A percentile compares a stretch with the other conserved stretches of the same genome.
Evolutionary conservation across 2,113 vertebrate species (phyloP).

Genomic region (Psophia crepitans): DNA sequence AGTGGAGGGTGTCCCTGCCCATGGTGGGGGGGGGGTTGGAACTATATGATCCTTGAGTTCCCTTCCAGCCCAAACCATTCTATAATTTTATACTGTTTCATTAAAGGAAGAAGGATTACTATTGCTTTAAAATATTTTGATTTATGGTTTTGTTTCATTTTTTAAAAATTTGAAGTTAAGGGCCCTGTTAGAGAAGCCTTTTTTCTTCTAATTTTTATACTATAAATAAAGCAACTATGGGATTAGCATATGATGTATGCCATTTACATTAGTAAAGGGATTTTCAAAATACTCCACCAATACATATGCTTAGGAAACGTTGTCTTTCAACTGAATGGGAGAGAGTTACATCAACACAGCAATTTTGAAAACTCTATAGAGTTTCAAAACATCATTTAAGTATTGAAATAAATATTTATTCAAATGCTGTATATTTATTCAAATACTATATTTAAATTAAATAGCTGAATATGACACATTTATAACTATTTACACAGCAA

Average conservation of each 20-base stretch:
- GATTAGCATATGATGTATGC: not conserved
- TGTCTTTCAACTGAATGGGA: not conserved
- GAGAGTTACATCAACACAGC: not conserved
- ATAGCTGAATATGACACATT: not conserved
- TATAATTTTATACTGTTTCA: too few species aligned
- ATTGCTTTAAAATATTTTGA: not conserved
- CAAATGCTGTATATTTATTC: not conserved
- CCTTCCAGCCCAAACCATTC: too few species aligned
- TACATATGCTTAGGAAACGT: not conserved
- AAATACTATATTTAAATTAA: not conserved
- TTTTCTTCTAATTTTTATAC: not conserved
- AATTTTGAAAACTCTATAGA: not conserved
- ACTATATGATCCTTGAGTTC: too few species aligned
- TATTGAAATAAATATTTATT: not conserved
- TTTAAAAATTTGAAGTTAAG: not conserved
- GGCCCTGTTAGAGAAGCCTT: not conserved
- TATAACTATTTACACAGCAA: not conserved
- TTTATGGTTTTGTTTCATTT: not conserved
- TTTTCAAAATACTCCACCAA: not conserved
- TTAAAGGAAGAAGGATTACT: not conserved
- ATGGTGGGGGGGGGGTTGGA: too few species aligned
- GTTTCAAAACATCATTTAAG: not conserved
- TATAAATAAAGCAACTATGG: not conserved
- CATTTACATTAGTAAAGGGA: not conserved
- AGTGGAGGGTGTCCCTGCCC: too few species aligned